Base-by-base conservation (phyloP, 2,888 invertebrate genomes). In the Frankliniella intonsa region DNA sequence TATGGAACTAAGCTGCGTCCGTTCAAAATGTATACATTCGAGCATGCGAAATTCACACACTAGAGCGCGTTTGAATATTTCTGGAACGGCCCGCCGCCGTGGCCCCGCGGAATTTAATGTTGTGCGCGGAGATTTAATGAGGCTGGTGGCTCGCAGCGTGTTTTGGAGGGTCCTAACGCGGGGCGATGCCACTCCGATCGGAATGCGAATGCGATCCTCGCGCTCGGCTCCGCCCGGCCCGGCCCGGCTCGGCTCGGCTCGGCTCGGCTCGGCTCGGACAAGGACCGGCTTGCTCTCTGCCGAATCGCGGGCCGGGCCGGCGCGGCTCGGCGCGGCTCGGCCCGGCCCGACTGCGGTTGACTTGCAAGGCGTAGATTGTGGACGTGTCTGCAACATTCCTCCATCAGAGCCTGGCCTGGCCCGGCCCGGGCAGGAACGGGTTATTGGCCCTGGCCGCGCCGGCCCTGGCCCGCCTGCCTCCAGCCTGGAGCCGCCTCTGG, bases 281-380 rank as follows among this genome's bases (percentile, higher is more conserved):
- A 69, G 69, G 69, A 69, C 69, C 69, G 22, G 69, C 55, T 19
- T 14, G 55, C 17, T 19, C 55, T 11, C 11, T 11, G 55, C 55
- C 55, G 55, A 55, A 19, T 38, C 38, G 38, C 38, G 69, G 69
- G 9, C 5, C 69, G 69, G 22, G 3, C 9, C 69, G 25, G 8
- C 22, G 69, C 69, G 22, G 69, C 9, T 1, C 69, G 10, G 69
- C 17, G 55, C 69, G 69, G 69, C 22, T 11, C 22, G 69, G n/a
- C 22, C 10, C 69, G 62, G 19, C 62, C 62, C 69, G 69, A 22
- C 25, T 76, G 69, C 69, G 69, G 69, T 76, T 76, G 69, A 76
- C 69, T 76, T 76, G 69, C 69, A 25, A 76, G 69, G 69, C 69
- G 69, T 76, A 76, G 69, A 76, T 25, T 76, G 69, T 76, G 69